Percentiles rank a stretch among this genome's conserved stretches.
These are phyloP conservation scores for Phycodurus eques DNA, from an alignment of 2,113 vertebrate genomes.

Conservation along the genomic window DNA sequence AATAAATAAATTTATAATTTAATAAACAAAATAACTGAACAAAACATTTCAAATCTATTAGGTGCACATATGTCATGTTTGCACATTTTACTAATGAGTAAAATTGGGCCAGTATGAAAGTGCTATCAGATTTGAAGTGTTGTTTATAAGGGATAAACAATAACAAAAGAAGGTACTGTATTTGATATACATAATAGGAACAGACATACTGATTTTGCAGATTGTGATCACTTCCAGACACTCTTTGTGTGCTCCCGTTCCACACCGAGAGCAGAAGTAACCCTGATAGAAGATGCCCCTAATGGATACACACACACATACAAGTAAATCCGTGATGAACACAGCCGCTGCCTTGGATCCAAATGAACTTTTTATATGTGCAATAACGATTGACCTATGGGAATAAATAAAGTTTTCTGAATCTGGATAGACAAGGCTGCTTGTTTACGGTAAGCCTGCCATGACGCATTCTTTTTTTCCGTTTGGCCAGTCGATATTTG, in stretches of 20 bases:
- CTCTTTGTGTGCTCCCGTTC: slow-evolving; percentile 93
- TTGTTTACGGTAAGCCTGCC: slow-evolving; percentile 9
- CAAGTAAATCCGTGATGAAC: slow-evolving; percentile 31
- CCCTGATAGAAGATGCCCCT: slow-evolving; percentile 99
- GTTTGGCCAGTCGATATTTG: slow-evolving; percentile 3
- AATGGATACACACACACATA: slow-evolving; percentile 7
- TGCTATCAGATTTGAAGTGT: too few relatives aligned
- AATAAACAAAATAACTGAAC: too few relatives aligned
- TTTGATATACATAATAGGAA: slow-evolving; percentile 1
- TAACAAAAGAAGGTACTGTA: not conserved
- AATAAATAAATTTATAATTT: too few relatives aligned
- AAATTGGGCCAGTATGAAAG: too few relatives aligned
- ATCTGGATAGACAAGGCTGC: not conserved
- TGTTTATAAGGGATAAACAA: too few relatives aligned
- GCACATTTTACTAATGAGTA: not conserved
- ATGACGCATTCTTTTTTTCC: slow-evolving; percentile 19
- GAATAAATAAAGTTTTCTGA: not conserved
- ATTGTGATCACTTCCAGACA: slow-evolving; percentile 93
- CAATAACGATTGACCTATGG: slow-evolving; percentile 22
- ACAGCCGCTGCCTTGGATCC: slow-evolving; percentile 52
- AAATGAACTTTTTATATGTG: slow-evolving; percentile 27
- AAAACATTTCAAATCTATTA: too few relatives aligned
- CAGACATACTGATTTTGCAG: slow-evolving; percentile 91
- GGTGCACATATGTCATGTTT: too few relatives aligned
- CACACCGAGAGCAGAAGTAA: slow-evolving; percentile 90